Conservation (phyloP, 2,797 vertebrate genomes). For the Trichosurus vulpecula region DNA sequence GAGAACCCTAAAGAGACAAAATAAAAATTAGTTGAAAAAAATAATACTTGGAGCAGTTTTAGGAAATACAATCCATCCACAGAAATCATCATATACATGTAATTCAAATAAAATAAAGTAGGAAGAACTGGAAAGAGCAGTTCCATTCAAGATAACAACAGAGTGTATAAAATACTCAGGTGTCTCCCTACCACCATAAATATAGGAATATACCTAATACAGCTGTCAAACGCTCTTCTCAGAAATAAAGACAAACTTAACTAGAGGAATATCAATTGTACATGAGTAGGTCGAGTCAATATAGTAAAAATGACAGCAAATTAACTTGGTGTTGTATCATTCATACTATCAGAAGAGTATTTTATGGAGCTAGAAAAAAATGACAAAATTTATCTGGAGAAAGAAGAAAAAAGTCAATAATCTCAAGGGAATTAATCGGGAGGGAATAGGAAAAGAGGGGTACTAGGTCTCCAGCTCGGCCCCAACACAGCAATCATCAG, state of each 20-base stretch:
- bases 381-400: not conserved
- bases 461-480: no score
- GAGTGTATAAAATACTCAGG: not conserved
- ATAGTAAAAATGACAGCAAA: not conserved
- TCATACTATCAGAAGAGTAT: no score
- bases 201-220: not conserved
- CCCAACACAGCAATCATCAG: not conserved
- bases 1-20: not conserved
- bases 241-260: not conserved
- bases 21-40: not conserved
- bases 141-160: not conserved
- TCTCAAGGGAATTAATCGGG: not conserved
- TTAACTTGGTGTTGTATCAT: not conserved
- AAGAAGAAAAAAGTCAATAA: not conserved
- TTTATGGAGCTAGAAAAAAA: not conserved
- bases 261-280: not conserved
- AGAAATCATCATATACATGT: not conserved
- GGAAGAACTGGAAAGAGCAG: not conserved
- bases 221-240: not conserved
- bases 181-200: not conserved
- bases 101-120: not conserved
- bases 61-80: not conserved
- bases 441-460: not conserved
- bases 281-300: no score
- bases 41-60: not conserved